Base-by-base conservation (phyloP, 2,888 invertebrate species). In the Alcis repandata region DNA sequence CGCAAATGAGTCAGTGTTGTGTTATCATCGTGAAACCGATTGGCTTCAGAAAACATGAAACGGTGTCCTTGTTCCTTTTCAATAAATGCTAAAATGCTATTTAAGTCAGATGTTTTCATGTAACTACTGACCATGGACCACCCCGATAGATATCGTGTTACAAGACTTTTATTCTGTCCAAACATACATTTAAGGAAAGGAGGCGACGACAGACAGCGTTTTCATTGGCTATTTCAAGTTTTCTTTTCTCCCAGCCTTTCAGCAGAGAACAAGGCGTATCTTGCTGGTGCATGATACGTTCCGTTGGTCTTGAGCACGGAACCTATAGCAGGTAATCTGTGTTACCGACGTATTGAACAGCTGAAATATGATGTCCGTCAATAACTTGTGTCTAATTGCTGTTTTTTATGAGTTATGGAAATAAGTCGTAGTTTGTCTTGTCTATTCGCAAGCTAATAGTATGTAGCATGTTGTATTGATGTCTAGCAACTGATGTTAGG, bases 1-100 rank as follows among this genome's bases (percentile, higher is more conserved):
- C 19, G 57, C 36, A 53, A 63, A 63, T 58, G 56, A 52, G 63
- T 45, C 58, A 63, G 53, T 63, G 58, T 58, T 63, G 46, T 58
- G 57, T n/a, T 58, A 63, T 58, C 41, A 36, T 38, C 32, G 40
- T 46, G 46, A 58, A 63, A 63, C 17, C 63, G 52, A 63, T 63
- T 63, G 33, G 58, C 46, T 63, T 40, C 38, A 58, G 52, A 63
- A 58, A 32, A 53, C 15, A 27, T 27, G 20, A 43, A 56, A 33
- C 19, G 15, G 38, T 48, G 43, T 60, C 15, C 6, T 27, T 45
- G 59, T 57, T 59, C 33, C 45, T 62, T 43, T 51, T 45, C 57
- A 58, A 52, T 32, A 58, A 48, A 63, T 58, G 40, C 13, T 45
- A 63, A 63, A n/a, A 58, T 19, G 13, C 15, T 38, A 27, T 63